Percentiles rank a stretch among this genome's conserved stretches.
These are phyloP conservation scores for Coreoperca whiteheadi DNA, from an alignment of 2,113 vertebrate species.

Conservation along the genomic window DNA sequence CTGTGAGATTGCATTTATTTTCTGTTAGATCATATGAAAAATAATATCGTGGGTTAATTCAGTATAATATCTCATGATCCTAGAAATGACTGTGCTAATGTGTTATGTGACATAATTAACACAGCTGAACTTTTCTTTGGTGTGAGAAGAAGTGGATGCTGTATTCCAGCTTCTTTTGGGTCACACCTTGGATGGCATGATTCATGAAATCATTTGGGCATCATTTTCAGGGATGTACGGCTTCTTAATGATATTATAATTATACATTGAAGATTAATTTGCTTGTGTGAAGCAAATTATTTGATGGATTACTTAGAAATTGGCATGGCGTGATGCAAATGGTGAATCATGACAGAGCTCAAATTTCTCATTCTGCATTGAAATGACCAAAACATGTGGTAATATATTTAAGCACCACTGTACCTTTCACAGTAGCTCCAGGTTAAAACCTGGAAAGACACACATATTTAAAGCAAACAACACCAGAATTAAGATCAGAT, in stretches of 20 bases:
- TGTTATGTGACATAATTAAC: constrained; percentile 36
- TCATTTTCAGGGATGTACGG: constrained; percentile 60
- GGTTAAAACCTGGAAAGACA: background rate
- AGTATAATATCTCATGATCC: constrained; percentile 21
- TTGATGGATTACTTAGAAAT: constrained; percentile 71
- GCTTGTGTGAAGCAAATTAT: constrained; percentile 52
- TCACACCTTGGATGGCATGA: constrained; percentile 53
- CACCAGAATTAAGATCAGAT: constrained; percentile 46
- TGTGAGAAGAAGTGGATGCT: background rate
- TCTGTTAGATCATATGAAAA: constrained; percentile 20
- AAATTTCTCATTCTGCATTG: constrained; percentile 3
- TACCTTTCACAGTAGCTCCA: background rate
- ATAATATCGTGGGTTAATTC: constrained; percentile 7
- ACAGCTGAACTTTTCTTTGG: constrained; percentile 37
- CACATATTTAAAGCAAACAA: constrained; percentile 23
- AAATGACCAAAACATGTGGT: constrained; percentile 40
- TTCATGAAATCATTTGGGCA: constrained; percentile 66
- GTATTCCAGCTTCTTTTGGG: background rate
- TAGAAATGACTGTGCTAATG: constrained; percentile 23
- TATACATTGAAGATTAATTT: constrained; percentile 70
- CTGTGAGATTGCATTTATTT: background rate
- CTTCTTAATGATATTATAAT: constrained; percentile 71
- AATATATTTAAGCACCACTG: background rate
- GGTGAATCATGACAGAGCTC: constrained; percentile 7
- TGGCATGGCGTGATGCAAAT: constrained; percentile 37